These are phyloP conservation scores for Brachionus angularis DNA, from an alignment of 1,140 invertebrate genomes.

Conservation along the genomic window DNA sequence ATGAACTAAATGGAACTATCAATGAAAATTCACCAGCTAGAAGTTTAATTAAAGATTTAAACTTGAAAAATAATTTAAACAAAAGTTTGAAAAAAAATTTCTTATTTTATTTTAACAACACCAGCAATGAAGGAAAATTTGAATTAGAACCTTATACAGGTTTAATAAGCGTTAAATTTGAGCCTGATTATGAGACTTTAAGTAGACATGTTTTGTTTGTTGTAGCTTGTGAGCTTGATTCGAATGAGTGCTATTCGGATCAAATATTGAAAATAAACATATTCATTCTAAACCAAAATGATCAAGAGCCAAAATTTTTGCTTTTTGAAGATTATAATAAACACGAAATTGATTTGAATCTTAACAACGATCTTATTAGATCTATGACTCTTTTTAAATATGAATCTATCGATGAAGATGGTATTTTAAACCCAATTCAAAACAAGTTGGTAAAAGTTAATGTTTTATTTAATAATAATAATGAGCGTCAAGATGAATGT, in stretches of 20 bases:
- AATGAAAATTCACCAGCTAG: conserved; percentile 9
- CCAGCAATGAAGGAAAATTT: neutral
- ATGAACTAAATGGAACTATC: neutral
- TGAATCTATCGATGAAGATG: neutral
- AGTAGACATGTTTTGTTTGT: neutral
- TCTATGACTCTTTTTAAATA: conserved; percentile 19
- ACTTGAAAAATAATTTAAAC: too few species aligned
- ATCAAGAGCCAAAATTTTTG: conserved; percentile 23
- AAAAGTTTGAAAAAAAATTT: too few species aligned
- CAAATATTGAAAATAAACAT: neutral
- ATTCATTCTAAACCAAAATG: conserved; percentile 3
- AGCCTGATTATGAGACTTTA: neutral
- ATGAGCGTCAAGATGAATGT: neutral
- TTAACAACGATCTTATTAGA: neutral
- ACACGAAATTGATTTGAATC: neutral
- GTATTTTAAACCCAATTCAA: neutral
- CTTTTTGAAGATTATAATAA: neutral
- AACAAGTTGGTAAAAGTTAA: neutral
- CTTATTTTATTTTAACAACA: too few species aligned
- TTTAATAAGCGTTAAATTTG: neutral
- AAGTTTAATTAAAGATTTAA: neutral
- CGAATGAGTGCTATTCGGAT: neutral
- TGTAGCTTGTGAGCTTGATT: neutral
- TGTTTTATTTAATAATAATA: too few species aligned
- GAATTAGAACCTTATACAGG: neutral